Percentiles rank a stretch among this genome's conserved stretches.
phyloP scores from a whole-genome alignment of 2,888 invertebrate species.

The Rhimphoctona megacephalus region DNA sequence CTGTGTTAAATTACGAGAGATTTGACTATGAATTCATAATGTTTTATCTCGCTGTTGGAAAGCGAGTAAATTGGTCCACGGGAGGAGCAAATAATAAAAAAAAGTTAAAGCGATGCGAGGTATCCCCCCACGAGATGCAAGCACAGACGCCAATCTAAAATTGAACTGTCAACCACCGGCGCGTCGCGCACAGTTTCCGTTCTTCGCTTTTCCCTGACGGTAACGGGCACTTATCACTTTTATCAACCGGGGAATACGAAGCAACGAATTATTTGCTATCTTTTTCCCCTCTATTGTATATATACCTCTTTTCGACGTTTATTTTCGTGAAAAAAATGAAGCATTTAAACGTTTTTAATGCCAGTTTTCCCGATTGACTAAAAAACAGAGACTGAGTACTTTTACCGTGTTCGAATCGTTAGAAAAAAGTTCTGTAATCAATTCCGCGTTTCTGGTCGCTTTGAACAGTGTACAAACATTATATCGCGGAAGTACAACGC shows the following conservation, averaged over 20 bases:
- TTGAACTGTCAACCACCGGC: constrained; percentile 66
- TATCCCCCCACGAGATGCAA: constrained; percentile 41
- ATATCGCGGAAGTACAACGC: no score
- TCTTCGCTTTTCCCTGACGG: constrained; percentile 41
- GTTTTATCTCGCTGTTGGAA: constrained; percentile 25
- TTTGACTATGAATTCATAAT: constrained; percentile 10
- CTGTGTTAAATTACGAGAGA: not conserved
- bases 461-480: no score
- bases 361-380: not conserved
- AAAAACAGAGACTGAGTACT: no score
- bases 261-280: constrained; percentile 3
- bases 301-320: not conserved
- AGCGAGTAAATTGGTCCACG: constrained; percentile 34
- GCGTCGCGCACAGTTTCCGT: constrained; percentile 62
- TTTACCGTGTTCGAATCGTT: no score
- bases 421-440: no score
- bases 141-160: constrained; percentile 65
- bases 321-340: not conserved
- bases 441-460: no score
- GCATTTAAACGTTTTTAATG: not conserved
- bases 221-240: constrained; percentile 59
- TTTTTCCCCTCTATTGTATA: constrained; percentile 5
- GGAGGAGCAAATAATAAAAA: constrained; percentile 18
- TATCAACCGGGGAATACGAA: constrained; percentile 29
- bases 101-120: constrained; percentile 33